Percentiles rank a stretch among this genome's conserved stretches.
Evolutionary conservation across 2,888 invertebrate species (phyloP).

Genomic region (Crepidodera aurea): DNA sequence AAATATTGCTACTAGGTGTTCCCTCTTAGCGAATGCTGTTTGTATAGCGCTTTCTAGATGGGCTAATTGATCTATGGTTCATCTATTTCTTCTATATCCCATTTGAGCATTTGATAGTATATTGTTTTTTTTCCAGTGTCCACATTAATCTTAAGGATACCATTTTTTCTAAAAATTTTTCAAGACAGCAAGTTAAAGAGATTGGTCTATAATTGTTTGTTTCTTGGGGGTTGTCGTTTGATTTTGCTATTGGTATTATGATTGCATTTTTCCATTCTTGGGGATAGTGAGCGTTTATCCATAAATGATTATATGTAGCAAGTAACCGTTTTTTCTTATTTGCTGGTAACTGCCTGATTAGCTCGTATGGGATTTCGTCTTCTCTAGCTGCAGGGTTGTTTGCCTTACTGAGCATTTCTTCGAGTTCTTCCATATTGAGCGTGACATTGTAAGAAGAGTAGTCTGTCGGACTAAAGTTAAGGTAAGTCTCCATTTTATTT

Average conservation of each 20-base stretch:
- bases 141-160: constrained; percentile 18
- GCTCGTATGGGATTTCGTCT: constrained; percentile 16
- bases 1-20: constrained; percentile 19
- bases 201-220: constrained; percentile 23
- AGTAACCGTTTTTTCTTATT: background rate
- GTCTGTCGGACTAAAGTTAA: background rate
- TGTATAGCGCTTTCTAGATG: constrained; percentile 11
- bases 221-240: background rate
- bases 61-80: constrained; percentile 7
- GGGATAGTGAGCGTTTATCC: constrained; percentile 9
- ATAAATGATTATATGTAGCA: constrained; percentile 27
- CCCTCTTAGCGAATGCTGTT: constrained; percentile 8
- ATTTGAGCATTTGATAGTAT: constrained; percentile 4
- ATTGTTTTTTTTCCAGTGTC: constrained; percentile 16
- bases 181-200: constrained; percentile 24
- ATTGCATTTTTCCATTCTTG: constrained; percentile 18
- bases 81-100: constrained; percentile 7
- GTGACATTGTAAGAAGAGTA: background rate
- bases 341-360: constrained; percentile 3
- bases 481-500: background rate
- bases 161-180: constrained; percentile 30
- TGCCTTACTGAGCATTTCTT: background rate
- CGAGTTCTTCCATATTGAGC: constrained; percentile 5
- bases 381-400: constrained; percentile 13
- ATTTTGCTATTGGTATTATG: constrained; percentile 22